Conservation (phyloP, 2,888 invertebrate species). For the Julus scandinavius region DNA sequence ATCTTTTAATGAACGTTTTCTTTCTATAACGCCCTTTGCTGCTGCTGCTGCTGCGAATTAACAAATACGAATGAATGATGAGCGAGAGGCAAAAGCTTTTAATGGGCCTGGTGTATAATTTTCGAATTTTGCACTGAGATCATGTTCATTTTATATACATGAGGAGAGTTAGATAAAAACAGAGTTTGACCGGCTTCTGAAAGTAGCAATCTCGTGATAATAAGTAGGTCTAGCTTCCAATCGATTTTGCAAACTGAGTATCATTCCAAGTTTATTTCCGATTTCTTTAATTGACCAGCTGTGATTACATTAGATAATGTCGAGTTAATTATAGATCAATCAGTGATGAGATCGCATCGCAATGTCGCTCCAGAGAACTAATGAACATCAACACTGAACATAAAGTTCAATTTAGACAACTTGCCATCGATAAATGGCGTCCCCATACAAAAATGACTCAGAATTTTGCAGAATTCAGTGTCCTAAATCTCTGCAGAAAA, state of each 20-base stretch:
- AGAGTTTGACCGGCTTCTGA: too few species aligned
- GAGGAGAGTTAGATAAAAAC: too few species aligned
- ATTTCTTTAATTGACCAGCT: background rate
- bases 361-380: too few species aligned
- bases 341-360: background rate
- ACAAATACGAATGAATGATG: background rate
- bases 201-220: too few species aligned
- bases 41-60: background rate
- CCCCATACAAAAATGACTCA: too few species aligned
- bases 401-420: too few species aligned
- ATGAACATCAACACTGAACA: too few species aligned
- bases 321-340: background rate
- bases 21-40: background rate
- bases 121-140: background rate
- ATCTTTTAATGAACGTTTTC: background rate
- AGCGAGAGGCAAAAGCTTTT: background rate
- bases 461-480: too few species aligned
- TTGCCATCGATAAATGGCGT: too few species aligned
- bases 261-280: background rate
- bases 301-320: background rate
- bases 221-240: background rate
- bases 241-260: background rate
- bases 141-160: too few species aligned
- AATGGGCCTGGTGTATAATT: background rate
- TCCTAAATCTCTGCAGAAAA: too few species aligned